Conservation (phyloP, 2,797 vertebrate species). For the Eulemur mongoz region DNA sequence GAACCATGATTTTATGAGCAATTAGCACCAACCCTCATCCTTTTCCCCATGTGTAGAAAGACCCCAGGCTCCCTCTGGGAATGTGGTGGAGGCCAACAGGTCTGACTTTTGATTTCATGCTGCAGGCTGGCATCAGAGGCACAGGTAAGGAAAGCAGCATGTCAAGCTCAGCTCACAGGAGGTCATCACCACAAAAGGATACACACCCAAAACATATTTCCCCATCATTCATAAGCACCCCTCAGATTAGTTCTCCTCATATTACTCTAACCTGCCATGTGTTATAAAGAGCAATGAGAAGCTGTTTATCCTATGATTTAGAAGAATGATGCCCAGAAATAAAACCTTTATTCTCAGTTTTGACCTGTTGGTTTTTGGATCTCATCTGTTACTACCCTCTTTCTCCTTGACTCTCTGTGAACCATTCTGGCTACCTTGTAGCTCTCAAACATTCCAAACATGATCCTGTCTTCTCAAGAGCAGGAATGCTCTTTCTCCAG, state of each 20-base stretch:
- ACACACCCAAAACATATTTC: neutral
- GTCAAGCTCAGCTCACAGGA: neutral
- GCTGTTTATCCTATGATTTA: neutral
- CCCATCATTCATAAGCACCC: neutral
- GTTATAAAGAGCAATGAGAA: neutral
- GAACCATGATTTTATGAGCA: neutral
- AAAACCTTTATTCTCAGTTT: neutral
- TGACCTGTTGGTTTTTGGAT: neutral
- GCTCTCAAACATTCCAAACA: neutral
- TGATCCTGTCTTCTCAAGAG: neutral
- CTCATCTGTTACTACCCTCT: too few species aligned
- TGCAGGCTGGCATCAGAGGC: neutral
- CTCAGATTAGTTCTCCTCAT: neutral
- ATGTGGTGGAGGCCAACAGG: neutral
- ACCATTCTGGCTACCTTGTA: neutral
- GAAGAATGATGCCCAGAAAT: neutral
- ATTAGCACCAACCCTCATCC: neutral
- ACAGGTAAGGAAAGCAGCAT: neutral
- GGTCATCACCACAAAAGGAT: neutral
- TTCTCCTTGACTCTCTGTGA: neutral
- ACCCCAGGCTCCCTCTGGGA: fast-evolving
- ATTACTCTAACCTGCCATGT: neutral
- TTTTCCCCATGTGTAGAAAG: neutral
- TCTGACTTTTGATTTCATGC: neutral
- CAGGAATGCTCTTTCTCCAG: neutral